Base-by-base conservation (phyloP, 2,888 invertebrate genomes). In the Drosophila formosana region DNA sequence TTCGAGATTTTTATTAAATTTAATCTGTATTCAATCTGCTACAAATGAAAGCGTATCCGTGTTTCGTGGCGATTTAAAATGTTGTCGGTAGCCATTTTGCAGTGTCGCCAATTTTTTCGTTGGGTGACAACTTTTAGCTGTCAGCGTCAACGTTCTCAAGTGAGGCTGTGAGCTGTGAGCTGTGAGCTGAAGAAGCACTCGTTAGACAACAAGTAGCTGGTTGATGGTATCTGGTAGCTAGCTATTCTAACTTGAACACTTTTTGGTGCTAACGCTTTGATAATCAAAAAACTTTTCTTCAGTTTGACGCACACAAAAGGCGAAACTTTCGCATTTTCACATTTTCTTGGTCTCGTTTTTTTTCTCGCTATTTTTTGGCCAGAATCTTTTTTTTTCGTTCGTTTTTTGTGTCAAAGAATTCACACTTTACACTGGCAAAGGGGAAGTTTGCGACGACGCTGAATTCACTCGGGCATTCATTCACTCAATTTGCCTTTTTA, bases 241-340 rank as follows among this genome's bases (percentile, higher is more conserved):
- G 58, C 63, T 78, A 75, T 71, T 61, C 62, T 73, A 78, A 82
- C 61, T 83, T 82, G 84, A 77, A 84, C 82, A 84, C 82, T 84
- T 87, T 84, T 75, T 66, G 87, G 82, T 82, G 87, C 82, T 85
- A 86, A 85, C 86, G 86, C 78, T 86, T 85, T 86, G 85, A 86
- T 86, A 86, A 86, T 86, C 88, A 86, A 86, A 81, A 86, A 86
- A 86, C 78, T 86, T 85, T 81, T 75, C 69, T 63, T 69, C 88
- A 80, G 63, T 85, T 85, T 88, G 83, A 83, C 81, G 80, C 87
- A 74, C 82, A 85, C 86, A 85, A 88, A 83, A 86, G 78, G 78
- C 75, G 28, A 86, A 85, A 88, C 82, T 86, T 86, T 68, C 68
- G 67, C 67, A 75, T 57, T 78, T 80, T 66, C 58, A 62, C 61